These are phyloP conservation scores for Vanessa cardui DNA, from an alignment of 2,888 invertebrate species.

Conservation along the genomic window DNA sequence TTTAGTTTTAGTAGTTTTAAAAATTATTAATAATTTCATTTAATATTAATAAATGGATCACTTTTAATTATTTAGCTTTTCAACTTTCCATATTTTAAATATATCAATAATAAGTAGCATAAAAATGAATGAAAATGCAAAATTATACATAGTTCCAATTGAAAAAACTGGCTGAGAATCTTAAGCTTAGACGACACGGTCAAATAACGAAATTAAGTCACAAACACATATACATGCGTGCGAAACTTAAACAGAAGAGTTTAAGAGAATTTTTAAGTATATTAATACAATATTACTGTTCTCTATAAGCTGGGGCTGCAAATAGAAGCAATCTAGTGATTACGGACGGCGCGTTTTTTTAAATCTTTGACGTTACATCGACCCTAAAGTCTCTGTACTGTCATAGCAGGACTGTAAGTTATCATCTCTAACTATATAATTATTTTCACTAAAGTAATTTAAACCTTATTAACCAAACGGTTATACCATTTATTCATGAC, in stretches of 20 bases:
- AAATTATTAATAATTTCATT: neutral
- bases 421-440: slow-evolving; percentile 63
- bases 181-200: no score
- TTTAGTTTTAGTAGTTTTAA: neutral
- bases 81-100: neutral
- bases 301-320: slow-evolving; percentile 30
- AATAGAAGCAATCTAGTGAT: slow-evolving; percentile 29
- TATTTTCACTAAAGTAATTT: slow-evolving; percentile 58
- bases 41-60: neutral
- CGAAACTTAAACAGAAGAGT: no score
- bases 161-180: no score
- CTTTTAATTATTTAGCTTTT: neutral
- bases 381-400: slow-evolving; percentile 43
- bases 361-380: slow-evolving; percentile 46
- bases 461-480: slow-evolving; percentile 66
- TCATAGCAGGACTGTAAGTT: slow-evolving; percentile 48
- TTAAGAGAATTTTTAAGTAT: no score
- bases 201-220: no score
- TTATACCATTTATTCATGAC: slow-evolving; percentile 61
- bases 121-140: no score
- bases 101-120: neutral
- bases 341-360: slow-evolving; percentile 68
- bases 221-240: no score
- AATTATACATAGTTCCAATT: no score
- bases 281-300: neutral